Evolutionary conservation across 2,113 vertebrate genomes (phyloP).

Genomic region (Microtus richardsoni): DNA sequence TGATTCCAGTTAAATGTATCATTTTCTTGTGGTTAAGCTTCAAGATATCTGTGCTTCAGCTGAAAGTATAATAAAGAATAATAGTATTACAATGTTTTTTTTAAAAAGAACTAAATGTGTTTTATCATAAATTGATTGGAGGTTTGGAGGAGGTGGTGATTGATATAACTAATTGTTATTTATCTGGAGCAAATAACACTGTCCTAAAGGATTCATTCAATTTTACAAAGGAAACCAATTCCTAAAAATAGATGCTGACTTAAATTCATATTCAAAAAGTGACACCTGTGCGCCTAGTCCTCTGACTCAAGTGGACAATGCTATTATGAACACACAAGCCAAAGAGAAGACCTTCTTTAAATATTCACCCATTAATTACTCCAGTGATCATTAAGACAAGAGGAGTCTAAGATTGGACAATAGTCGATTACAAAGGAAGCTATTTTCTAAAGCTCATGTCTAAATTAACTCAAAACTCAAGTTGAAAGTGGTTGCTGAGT

Average conservation of each 20-base stretch:
- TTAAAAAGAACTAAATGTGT: background rate
- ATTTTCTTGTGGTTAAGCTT: slow-evolving; percentile 60
- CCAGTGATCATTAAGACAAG: background rate
- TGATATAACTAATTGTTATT: background rate
- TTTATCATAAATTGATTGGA: background rate
- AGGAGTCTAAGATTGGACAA: background rate
- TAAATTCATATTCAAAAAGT: background rate
- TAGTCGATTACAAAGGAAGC: background rate
- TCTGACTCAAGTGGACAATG: background rate
- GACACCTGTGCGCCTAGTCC: background rate
- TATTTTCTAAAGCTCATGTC: background rate
- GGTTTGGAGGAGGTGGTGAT: background rate
- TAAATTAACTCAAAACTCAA: background rate
- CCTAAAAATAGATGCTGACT: background rate
- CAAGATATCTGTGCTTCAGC: slow-evolving; percentile 11
- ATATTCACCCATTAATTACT: background rate
- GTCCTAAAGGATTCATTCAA: background rate
- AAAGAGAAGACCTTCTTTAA: background rate
- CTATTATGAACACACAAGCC: background rate
- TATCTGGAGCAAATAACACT: background rate
- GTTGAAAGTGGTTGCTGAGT: background rate
- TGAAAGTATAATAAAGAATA: slow-evolving; percentile 20
- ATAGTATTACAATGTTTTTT: background rate
- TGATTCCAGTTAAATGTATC: slow-evolving; percentile 67
- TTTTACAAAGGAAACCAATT: background rate